Evolutionary conservation across 2,888 invertebrate genomes (phyloP), one percentile per base, ranked within the genome.

Genomic region (Melipona beecheii): DNA sequence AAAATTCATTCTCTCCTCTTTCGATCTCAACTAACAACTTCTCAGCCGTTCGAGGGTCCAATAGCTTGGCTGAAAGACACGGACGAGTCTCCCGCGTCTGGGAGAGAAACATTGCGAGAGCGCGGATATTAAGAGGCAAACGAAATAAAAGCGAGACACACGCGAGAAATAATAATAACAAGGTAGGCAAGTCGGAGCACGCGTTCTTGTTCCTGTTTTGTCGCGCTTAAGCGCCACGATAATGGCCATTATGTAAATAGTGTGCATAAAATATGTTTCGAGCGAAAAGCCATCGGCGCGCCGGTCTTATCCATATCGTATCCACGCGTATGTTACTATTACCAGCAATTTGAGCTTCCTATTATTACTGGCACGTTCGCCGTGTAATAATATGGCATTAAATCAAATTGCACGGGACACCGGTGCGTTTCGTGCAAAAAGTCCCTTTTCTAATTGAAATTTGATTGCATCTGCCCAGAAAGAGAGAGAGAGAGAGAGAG

Each of bases 401-500:
- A 81, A 77, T 77, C 73, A 84, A 84, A 84, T 84, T 84, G 81
- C 83, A 74, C 75, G 83, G 77, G 83, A 81, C 81, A 73, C 62
- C 74, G 74, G 74, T 72, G 72, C 81, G 83, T 83, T 81, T 81
- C 75, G 81, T 52, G 81, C 75, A 83, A 83, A 83, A 83, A 81
- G 83, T 83, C 81, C 75, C 83, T 81, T 83, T 83, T 83, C 83
- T 83, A 83, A 83, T 83, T 83, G 83, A 83, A 83, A 83, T 83
- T 83, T 83, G 83, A 83, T 83, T 83, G 81, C 83, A 81, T 81
- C 81, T 81, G 75, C 54, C 62, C 75, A 52, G 60, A 65, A 62
- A 71, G 65, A 60, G n/a, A 49, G 43, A 62, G 60, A 17, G 66
- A 36, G 36, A 64, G 52, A 52, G 60, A 43, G 58, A 24, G 62